A percentile compares a stretch with the other conserved stretches of the same genome.
These are phyloP conservation scores for Decapterus maruadsi DNA, from an alignment of 2,797 vertebrate genomes.

Conservation along the genomic window DNA sequence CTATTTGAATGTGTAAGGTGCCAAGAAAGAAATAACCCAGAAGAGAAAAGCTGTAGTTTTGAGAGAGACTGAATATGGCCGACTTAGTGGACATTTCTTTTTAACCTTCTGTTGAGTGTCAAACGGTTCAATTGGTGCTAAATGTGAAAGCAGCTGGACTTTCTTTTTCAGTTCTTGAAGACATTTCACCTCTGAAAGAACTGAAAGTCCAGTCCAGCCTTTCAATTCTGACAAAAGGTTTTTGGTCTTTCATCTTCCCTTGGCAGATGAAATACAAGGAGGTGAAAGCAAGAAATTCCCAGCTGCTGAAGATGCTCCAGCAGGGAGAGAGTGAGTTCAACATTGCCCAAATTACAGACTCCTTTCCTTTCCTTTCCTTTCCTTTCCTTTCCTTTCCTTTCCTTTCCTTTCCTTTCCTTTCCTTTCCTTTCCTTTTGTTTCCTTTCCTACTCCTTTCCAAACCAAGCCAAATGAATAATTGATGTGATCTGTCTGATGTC, in stretches of 20 bases:
- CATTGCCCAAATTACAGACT: background rate
- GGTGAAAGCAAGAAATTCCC: conserved; percentile 94
- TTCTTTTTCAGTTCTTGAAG: too few relatives aligned
- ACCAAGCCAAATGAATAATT: background rate
- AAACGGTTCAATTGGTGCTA: background rate
- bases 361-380: background rate
- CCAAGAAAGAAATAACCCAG: background rate
- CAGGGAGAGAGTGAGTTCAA: conserved; percentile 95
- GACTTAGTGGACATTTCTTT: background rate
- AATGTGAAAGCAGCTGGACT: too few relatives aligned
- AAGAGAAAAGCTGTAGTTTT: background rate
- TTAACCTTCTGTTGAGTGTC: background rate
- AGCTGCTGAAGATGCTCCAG: conserved; percentile 95
- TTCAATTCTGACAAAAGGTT: background rate
- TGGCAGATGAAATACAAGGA: conserved; percentile 93
- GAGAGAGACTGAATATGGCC: background rate
- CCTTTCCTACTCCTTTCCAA: background rate
- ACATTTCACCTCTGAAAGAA: too few relatives aligned
- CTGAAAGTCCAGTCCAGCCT: background rate
- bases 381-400: background rate
- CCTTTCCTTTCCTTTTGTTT: background rate
- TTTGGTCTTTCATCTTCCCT: conserved; percentile 10
- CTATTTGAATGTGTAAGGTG: background rate
- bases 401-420: background rate
- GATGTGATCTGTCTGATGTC: background rate